phyloP scores from a whole-genome alignment of 2,888 invertebrate genomes.

The Xanthia togata region DNA sequence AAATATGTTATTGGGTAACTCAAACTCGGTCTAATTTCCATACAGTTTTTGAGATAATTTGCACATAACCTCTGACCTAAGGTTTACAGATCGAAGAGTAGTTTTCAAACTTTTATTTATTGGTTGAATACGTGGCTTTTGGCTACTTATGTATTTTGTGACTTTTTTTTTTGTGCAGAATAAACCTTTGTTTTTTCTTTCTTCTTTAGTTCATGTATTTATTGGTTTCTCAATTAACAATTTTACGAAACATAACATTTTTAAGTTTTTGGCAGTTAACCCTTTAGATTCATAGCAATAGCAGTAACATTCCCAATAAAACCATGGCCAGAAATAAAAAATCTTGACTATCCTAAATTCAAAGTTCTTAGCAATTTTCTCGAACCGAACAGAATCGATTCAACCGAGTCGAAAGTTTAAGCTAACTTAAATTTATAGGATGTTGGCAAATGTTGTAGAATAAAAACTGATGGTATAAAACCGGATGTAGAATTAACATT shows the following conservation, averaged over 20 bases:
- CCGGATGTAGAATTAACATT: conserved; percentile 52
- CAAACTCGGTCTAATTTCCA: conserved; percentile 38
- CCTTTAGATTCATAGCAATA: conserved; percentile 44
- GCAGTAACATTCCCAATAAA: conserved; percentile 34
- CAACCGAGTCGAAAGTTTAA: conserved; percentile 48
- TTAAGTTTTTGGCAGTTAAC: conserved; percentile 44
- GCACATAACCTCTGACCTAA: conserved; percentile 18
- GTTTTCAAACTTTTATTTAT: no score
- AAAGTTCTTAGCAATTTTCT: conserved; percentile 21
- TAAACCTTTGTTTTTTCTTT: no score
- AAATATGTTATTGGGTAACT: conserved; percentile 40
- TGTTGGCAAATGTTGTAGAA: conserved; percentile 36
- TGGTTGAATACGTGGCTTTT: no score
- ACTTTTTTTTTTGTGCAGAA: no score
- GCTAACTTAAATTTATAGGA: conserved; percentile 38
- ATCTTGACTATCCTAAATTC: conserved; percentile 28
- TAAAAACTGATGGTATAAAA: conserved; percentile 39
- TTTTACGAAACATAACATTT: conserved; percentile 40
- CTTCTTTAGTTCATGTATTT: conserved; percentile 37
- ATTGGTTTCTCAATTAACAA: conserved; percentile 54
- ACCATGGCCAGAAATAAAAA: conserved; percentile 44
- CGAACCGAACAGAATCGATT: conserved; percentile 48
- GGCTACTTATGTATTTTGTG: no score
- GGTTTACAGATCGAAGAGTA: conserved; percentile 35
- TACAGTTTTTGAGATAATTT: conserved; percentile 16